Percentiles rank a stretch among this genome's conserved stretches.
phyloP scores from a whole-genome alignment of 2,113 vertebrate species.

The Oreochromis niloticus region DNA sequence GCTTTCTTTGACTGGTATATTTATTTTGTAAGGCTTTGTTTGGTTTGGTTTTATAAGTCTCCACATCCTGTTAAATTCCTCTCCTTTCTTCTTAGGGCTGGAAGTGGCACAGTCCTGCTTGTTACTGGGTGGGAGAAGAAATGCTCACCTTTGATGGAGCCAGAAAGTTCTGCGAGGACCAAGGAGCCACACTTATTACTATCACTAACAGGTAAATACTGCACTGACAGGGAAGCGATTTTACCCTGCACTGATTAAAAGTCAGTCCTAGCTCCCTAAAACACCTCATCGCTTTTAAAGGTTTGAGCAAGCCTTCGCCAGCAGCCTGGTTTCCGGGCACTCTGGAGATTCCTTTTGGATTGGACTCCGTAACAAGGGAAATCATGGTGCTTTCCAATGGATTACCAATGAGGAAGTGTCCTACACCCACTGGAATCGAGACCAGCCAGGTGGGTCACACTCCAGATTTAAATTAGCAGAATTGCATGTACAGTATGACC shows the following conservation, averaged over 20 bases:
- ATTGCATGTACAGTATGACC: background rate
- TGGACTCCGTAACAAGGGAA: conserved; percentile 79
- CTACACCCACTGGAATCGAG: conserved; percentile 93
- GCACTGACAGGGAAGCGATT: background rate
- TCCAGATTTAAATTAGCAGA: rapidly evolving
- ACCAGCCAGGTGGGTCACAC: conserved; percentile 81
- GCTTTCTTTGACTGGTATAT: background rate
- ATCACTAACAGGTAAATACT: conserved; percentile 82
- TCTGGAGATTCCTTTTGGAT: conserved; percentile 87
- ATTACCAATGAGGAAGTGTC: conserved; percentile 82
- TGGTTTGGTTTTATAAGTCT: background rate
- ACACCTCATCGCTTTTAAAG: conserved; percentile 48
- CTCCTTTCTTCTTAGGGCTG: conserved; percentile 78
- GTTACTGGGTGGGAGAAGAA: conserved; percentile 90
- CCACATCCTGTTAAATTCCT: background rate
- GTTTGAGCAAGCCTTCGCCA: conserved; percentile 93
- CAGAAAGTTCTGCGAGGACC: conserved; percentile 76
- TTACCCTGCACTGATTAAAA: background rate
- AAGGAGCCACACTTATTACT: conserved; percentile 78
- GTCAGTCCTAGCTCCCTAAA: background rate
- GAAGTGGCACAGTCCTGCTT: conserved; percentile 95
- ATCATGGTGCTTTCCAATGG: conserved; percentile 81
- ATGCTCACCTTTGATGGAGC: conserved; percentile 78
- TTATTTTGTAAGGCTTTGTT: background rate
- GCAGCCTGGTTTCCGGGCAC: conserved; percentile 86